Percentiles rank a stretch among this genome's conserved stretches.
phyloP scores from a whole-genome alignment of 2,797 vertebrate genomes.

The Acanthis flammea region DNA sequence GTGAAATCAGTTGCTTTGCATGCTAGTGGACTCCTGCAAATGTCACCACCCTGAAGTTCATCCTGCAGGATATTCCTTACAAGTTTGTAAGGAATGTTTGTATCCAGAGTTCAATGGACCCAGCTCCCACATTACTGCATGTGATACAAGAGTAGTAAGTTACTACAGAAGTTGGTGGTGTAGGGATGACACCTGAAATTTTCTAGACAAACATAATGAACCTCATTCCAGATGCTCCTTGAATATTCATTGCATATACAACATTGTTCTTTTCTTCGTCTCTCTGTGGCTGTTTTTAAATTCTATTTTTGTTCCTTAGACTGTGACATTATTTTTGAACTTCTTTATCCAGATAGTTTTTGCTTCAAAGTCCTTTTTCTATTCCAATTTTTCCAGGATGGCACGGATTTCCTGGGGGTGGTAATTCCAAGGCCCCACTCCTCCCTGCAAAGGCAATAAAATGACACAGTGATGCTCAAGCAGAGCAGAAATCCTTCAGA shows the following conservation, averaged over 20 bases:
- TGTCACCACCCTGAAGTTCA: background rate
- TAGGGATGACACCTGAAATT: background rate
- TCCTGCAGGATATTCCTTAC: background rate
- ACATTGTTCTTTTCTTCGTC: background rate
- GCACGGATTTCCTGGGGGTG: conserved; percentile 81
- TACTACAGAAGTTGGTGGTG: background rate
- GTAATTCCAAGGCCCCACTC: conserved; percentile 85
- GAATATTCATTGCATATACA: background rate
- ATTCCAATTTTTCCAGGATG: conserved; percentile 81
- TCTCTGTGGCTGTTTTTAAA: background rate
- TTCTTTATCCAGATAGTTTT: background rate
- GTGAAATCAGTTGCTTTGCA: background rate
- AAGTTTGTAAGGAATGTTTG: background rate
- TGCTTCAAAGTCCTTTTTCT: background rate
- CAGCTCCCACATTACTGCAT: background rate
- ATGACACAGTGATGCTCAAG: background rate
- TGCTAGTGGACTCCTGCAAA: background rate
- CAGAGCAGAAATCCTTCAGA: background rate
- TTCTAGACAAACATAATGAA: background rate
- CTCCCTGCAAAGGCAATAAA: conserved; percentile 78
- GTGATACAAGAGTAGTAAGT: background rate
- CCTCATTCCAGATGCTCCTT: background rate
- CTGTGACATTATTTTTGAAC: background rate
- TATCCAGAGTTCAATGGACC: background rate
- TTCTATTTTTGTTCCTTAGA: background rate